Conservation (phyloP, 35 echinoderm and acorn worm species). For the Ophiothrix spiculata region DNA sequence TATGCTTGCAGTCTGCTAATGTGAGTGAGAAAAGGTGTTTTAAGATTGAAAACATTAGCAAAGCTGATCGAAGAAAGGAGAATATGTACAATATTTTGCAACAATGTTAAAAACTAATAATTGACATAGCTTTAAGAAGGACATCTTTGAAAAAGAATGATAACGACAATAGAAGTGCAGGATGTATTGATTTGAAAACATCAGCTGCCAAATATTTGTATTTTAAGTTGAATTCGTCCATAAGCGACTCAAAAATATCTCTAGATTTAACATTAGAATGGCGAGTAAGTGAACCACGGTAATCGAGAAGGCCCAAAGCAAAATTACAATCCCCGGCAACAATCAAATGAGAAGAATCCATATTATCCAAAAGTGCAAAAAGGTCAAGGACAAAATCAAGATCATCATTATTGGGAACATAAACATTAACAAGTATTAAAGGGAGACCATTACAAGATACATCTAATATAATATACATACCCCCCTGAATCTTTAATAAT, state of each 20-base stretch:
- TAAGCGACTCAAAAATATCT: neutral
- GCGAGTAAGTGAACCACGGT: neutral
- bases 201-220: no score
- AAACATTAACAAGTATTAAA: constrained; percentile 11
- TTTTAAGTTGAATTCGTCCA: neutral
- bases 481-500: neutral
- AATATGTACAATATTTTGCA: no score
- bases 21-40: no score
- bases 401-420: constrained; percentile 11
- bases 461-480: constrained; percentile 9
- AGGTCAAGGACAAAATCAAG: constrained; percentile 21
- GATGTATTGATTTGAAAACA: no score
- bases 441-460: neutral
- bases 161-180: no score
- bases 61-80: no score
- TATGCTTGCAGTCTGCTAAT: no score
- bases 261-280: neutral
- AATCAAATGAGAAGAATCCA: neutral
- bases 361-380: neutral
- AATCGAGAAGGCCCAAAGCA: neutral
- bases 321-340: constrained; percentile 18
- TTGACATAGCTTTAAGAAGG: no score
- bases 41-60: no score
- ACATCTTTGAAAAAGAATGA: no score
- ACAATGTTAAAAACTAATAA: no score